Evolutionary conservation across 1,140 invertebrate genomes (phyloP), one percentile per base, ranked within the genome.

Genomic region (Saccostrea echinata): DNA sequence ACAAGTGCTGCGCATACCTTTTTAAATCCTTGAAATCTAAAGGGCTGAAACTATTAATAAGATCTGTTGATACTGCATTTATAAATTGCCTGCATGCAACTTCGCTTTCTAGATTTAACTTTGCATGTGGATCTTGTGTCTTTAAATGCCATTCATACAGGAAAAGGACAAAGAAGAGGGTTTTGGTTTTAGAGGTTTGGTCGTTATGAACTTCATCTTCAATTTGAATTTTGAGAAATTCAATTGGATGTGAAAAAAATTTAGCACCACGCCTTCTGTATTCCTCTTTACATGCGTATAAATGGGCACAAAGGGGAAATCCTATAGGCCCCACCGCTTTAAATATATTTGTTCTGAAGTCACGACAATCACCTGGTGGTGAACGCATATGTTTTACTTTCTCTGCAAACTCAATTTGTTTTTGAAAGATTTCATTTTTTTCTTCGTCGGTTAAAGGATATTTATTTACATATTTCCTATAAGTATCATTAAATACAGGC

Each of bases 291-390:
- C 24, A 71, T 11, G 30, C 68, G 27, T 71, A 71, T 71, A 71
- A 71, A 71, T 71, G 68, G 30, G 68, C 68, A 33, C 68, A 71
- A 71, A 71, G 68, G 3, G 68, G 68, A 71, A 71, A 71, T 11
- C 68, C 68, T 3, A 71, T 71, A 9, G 68, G 68, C 11, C 68
- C 68, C 27, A 30, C 68, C 12, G 68, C 6, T 71, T 4, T 27
- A 27, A 27, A 27, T 27, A 71, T 33, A 12, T 30, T 24, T 71
- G 24, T 30, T 27, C 30, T 30, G 68, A 71, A 71, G 24, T 21
- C 16, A 16, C 8, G 3, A 30, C 12, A 13, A 33, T 71, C 68
- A 13, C 24, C 30, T 27, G 30, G 1, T 71, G 68, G 68, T 30
- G 30, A n/a, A 27, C 12, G 6, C 11, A 30, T 71, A 12, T 33